A percentile compares a stretch with the other conserved stretches of the same genome.
Evolutionary conservation across 2,113 vertebrate species (phyloP).

Genomic region (Corvus moneduloides): DNA sequence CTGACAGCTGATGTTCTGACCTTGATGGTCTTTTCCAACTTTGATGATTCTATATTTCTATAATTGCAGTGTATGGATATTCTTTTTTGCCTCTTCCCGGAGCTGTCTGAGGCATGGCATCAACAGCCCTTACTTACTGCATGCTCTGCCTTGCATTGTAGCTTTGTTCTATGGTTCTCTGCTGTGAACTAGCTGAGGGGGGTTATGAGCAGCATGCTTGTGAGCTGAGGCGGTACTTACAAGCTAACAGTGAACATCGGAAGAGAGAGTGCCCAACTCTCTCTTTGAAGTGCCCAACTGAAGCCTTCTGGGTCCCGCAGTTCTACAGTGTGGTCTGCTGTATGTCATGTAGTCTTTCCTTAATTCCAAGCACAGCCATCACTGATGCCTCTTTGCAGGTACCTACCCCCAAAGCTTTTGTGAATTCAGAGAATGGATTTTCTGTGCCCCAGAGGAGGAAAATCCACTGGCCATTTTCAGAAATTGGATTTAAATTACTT

Average conservation of each 20-base stretch:
- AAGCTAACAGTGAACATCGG: background rate
- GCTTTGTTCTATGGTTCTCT: background rate
- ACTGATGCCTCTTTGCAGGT: background rate
- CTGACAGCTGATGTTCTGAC: background rate
- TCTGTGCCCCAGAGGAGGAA: background rate
- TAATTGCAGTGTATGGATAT: fast-evolving
- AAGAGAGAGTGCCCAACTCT: background rate
- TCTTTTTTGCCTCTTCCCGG: too few relatives aligned
- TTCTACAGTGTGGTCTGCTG: background rate
- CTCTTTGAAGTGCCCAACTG: background rate
- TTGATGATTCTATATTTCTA: fast-evolving
- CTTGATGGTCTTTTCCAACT: background rate
- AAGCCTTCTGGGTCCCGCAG: fast-evolving
- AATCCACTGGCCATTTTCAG: background rate
- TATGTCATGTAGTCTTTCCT: background rate
- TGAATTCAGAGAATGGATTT: background rate
- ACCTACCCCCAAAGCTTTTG: background rate
- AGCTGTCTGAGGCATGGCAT: fast-evolving
- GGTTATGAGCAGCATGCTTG: background rate
- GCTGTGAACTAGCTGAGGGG: background rate
- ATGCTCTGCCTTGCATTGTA: fast-evolving
- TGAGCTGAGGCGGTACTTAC: background rate
- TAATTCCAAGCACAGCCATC: background rate
- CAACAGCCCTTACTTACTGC: background rate
- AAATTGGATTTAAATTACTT: background rate